Base-by-base conservation (phyloP, 2,113 vertebrate genomes). In the Psittacara wagleri region DNA sequence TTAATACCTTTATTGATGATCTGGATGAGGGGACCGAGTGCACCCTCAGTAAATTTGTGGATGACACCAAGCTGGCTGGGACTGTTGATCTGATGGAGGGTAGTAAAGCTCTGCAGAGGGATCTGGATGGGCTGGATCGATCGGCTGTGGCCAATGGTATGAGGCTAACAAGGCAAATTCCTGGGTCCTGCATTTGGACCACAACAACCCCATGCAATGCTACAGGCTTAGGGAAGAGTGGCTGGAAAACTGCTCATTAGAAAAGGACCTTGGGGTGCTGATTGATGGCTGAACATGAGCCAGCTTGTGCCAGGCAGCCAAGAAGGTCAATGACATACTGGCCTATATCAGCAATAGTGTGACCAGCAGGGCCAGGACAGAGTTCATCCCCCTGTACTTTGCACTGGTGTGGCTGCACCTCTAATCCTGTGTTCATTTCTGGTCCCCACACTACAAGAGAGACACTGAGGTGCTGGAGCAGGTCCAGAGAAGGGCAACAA, bases 391-490 rank as follows among this genome's bases (percentile, higher is more conserved):
- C 15, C 18, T 35, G 4, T 13, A 33, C 39, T 57, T 4, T 4
- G 10, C 35, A 15, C 25, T 37, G 48, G 59, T 13, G 33, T 77
- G 57, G 31, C 17, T 4, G 8, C 17, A 33, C 7, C 8, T 52
- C 2, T 1, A 52, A 11, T 52, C 3, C 17, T 54, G 59, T 44
- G 13, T 35, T 37, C 14, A 17, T 17, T 46, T 83, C 37, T 52
- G 19, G 31, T 44, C 2, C 4, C 12, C 20, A 70, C 39, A 22
- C 7, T 37, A 24, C 14, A 54, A 19, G 33, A 17, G 35, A 1
- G 11, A 70, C 4, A 12, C 2, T 39, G 62, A 55, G 15, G 23
- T 9, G 12, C 8, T 70, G 35, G 6, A 44, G 2, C 0, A 0
- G 4, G 10, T 62, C 33, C 22, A 41, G 3, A 81, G 27, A 54